A percentile compares a stretch with the other conserved stretches of the same genome.
These are phyloP conservation scores for Aricia agestis DNA, from an alignment of 1,140 invertebrate genomes.

Conservation along the genomic window DNA sequence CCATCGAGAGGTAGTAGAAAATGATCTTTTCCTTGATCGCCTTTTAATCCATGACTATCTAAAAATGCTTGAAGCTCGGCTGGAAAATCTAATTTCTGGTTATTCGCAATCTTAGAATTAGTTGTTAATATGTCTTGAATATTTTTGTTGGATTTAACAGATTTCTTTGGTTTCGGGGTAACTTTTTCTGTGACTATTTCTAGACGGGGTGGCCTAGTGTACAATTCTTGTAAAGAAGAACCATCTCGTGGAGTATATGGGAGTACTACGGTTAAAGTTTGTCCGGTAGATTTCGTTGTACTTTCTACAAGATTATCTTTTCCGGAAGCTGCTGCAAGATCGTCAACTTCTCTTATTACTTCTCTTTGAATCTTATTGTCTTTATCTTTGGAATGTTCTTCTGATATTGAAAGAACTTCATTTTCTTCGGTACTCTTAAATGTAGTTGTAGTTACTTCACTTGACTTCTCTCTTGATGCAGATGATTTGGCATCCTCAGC, in stretches of 20 bases:
- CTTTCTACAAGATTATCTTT: slow-evolving; percentile 33
- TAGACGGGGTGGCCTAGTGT: slow-evolving; percentile 58
- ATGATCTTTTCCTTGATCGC: slow-evolving; percentile 54
- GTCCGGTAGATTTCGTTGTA: slow-evolving; percentile 49
- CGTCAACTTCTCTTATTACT: slow-evolving; percentile 16
- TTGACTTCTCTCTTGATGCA: slow-evolving; percentile 34
- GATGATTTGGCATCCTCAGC: slow-evolving; percentile 66
- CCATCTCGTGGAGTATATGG: slow-evolving; percentile 67
- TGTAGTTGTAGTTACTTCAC: slow-evolving; percentile 26
- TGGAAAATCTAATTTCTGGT: slow-evolving; percentile 49
- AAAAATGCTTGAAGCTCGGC: slow-evolving; percentile 61
- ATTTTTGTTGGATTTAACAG: slow-evolving; percentile 33
- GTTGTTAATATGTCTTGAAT: slow-evolving; percentile 38
- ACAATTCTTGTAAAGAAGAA: slow-evolving; percentile 64
- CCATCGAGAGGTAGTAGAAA: slow-evolving; percentile 62
- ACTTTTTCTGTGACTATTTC: slow-evolving; percentile 59
- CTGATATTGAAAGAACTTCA: slow-evolving; percentile 40
- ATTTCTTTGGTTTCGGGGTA: slow-evolving; percentile 54
- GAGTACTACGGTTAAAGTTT: slow-evolving; percentile 56
- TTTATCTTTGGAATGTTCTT: slow-evolving; percentile 31
- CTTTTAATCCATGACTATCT: slow-evolving; percentile 57
- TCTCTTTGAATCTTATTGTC: slow-evolving; percentile 24
- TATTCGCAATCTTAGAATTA: slow-evolving; percentile 37
- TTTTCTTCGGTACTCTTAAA: slow-evolving; percentile 47
- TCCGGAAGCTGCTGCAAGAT: background rate